phyloP scores from a whole-genome alignment of 2,113 vertebrate species.

The Scortum barcoo region DNA sequence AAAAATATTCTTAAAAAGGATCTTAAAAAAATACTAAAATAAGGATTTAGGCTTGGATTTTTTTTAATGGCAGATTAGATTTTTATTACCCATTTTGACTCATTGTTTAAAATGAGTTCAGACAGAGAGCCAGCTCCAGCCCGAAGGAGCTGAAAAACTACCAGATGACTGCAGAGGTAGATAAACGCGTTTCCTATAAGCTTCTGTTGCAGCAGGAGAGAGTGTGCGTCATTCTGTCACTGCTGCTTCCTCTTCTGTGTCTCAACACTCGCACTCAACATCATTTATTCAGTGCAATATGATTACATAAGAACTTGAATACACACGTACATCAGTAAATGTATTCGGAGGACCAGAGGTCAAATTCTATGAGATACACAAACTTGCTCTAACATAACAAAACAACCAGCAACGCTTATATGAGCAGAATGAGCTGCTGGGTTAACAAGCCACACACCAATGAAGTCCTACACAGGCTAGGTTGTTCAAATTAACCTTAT shows the following conservation, averaged over 20 bases:
- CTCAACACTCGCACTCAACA: not conserved
- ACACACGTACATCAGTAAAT: not conserved
- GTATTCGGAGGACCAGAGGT: not conserved
- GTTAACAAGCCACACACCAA: not conserved
- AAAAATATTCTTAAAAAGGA: not conserved
- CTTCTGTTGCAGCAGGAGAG: not conserved
- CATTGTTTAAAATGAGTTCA: not conserved
- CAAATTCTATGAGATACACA: not conserved
- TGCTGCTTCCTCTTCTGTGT: not conserved
- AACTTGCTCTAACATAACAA: not conserved
- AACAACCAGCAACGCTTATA: too few species aligned
- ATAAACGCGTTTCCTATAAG: not conserved
- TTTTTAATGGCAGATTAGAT: not conserved
- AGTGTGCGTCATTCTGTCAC: not conserved
- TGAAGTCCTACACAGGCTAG: not conserved
- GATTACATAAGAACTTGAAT: not conserved
- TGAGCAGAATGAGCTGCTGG: not conserved
- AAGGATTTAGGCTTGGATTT: not conserved
- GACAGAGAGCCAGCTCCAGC: not conserved
- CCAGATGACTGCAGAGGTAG: not conserved
- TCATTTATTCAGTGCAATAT: constrained; percentile 3
- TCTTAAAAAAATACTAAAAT: not conserved
- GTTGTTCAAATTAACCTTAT: not conserved
- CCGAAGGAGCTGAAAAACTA: not conserved
- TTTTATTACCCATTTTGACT: not conserved